Conservation (phyloP, 2,113 vertebrate genomes). For the Percopsis transmontana region DNA sequence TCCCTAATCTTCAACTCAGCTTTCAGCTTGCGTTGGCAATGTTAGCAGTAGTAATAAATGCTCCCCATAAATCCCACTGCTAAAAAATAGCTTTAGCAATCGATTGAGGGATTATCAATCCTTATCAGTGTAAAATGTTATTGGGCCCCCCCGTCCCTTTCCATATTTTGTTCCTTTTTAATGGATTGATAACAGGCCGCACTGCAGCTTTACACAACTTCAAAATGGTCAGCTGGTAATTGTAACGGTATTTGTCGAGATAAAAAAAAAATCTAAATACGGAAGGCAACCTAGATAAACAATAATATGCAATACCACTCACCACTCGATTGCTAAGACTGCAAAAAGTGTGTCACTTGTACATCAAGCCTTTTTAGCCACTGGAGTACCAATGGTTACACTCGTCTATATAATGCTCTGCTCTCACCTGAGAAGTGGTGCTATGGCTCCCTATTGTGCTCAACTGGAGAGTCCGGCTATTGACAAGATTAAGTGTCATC, state of each 20-base stretch:
- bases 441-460: too few species aligned
- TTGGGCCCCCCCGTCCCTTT: conserved; percentile 10
- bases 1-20: conserved; percentile 52
- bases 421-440: too few species aligned
- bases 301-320: too few species aligned
- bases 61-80: conserved; percentile 32
- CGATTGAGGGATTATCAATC: conserved; percentile 40
- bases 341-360: too few species aligned
- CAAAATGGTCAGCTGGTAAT: neutral
- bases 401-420: too few species aligned
- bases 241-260: neutral
- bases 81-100: conserved; percentile 20
- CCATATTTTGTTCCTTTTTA: conserved; percentile 3
- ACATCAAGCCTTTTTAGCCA: too few species aligned
- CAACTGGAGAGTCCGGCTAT: too few species aligned
- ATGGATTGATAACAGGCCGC: neutral
- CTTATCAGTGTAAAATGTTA: conserved; percentile 10
- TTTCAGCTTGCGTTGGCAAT: conserved; percentile 26
- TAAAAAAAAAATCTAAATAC: too few species aligned
- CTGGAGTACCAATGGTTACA: too few species aligned
- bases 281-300: too few species aligned
- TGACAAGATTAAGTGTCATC: too few species aligned
- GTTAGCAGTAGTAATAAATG: conserved; percentile 41
- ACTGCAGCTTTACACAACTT: neutral
- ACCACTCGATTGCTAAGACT: too few species aligned